Conservation (phyloP, 2,888 invertebrate genomes). For the Parasteatoda lunata region DNA sequence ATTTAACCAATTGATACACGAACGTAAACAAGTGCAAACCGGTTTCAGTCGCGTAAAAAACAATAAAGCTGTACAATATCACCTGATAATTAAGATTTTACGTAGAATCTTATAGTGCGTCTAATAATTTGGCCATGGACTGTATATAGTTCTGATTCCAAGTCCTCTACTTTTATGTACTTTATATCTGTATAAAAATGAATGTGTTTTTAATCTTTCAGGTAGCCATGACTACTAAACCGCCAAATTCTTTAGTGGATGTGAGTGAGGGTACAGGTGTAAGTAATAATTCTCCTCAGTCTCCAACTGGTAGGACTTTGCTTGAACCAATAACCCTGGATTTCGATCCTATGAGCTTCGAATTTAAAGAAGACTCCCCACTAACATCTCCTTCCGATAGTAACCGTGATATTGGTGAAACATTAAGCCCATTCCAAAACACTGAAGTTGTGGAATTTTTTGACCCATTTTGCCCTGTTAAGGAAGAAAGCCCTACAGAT, state of each 20-base stretch:
- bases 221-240: slow-evolving; percentile 56
- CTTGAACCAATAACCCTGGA: slow-evolving; percentile 68
- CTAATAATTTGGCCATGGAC: no score
- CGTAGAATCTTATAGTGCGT: no score
- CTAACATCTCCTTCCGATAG: slow-evolving; percentile 67
- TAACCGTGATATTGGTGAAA: slow-evolving; percentile 59
- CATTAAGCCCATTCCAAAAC: slow-evolving; percentile 60
- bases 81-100: no score
- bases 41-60: no score
- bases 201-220: slow-evolving; percentile 26
- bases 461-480: slow-evolving; percentile 67
- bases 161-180: no score
- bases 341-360: slow-evolving; percentile 69
- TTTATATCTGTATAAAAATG: slow-evolving; percentile 9
- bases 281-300: slow-evolving; percentile 67
- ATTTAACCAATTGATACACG: no score
- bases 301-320: slow-evolving; percentile 63
- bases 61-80: no score
- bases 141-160: no score
- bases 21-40: no score
- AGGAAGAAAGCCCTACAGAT: slow-evolving; percentile 68
- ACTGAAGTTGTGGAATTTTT: slow-evolving; percentile 64
- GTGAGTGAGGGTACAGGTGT: slow-evolving; percentile 60
- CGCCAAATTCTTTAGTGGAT: slow-evolving; percentile 50
- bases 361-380: slow-evolving; percentile 67